Conservation (phyloP, 2,888 invertebrate genomes). For the Xestia sexstrigata region DNA sequence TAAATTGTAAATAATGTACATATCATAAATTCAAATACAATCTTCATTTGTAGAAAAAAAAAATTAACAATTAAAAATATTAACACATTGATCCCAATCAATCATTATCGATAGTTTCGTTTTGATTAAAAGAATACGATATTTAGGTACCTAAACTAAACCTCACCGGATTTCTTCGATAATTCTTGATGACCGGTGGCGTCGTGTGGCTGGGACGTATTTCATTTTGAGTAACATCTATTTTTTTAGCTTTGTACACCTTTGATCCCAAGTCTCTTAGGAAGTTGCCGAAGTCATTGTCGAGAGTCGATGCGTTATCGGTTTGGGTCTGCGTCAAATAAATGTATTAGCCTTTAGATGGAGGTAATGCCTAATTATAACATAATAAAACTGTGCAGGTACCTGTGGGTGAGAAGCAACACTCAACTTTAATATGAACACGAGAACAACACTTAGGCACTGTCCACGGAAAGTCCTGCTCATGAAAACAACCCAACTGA, state of each 20-base stretch:
- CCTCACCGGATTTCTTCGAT: slow-evolving; percentile 68
- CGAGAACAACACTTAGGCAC: slow-evolving; percentile 60
- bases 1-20: too few species aligned
- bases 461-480: slow-evolving; percentile 65
- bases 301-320: slow-evolving; percentile 51
- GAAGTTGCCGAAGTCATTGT: slow-evolving; percentile 73
- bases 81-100: neutral
- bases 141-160: neutral
- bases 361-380: slow-evolving; percentile 2
- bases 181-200: slow-evolving; percentile 29
- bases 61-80: neutral
- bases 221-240: slow-evolving; percentile 17
- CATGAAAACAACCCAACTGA: slow-evolving; percentile 70
- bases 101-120: neutral
- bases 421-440: slow-evolving; percentile 48
- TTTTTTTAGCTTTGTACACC: slow-evolving; percentile 71
- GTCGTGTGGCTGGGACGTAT: slow-evolving; percentile 22
- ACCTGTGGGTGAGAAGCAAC: slow-evolving; percentile 63
- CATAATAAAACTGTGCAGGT: slow-evolving; percentile 16
- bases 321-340: slow-evolving; percentile 40
- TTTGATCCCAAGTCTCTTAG: slow-evolving; percentile 72
- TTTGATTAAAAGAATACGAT: neutral
- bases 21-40: too few species aligned
- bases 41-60: too few species aligned
- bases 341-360: slow-evolving; percentile 8